phyloP scores from a whole-genome alignment of 2,888 invertebrate species.

The Drosophila phalerata region DNA sequence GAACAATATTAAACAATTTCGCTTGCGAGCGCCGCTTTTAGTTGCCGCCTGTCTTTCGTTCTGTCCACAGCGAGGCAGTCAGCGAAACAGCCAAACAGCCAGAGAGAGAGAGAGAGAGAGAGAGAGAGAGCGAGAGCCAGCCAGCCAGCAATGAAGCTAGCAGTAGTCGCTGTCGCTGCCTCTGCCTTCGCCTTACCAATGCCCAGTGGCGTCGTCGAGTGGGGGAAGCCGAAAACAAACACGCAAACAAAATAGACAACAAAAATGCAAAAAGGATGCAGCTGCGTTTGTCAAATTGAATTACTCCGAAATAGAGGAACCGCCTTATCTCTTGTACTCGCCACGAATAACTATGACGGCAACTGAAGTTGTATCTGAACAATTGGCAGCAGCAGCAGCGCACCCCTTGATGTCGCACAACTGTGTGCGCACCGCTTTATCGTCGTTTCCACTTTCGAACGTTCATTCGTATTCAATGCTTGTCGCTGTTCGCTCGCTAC shows the following conservation, averaged over 20 bases:
- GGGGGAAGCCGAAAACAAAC: constrained; percentile 11
- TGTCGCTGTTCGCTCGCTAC: constrained; percentile 55
- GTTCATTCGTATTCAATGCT: constrained; percentile 68
- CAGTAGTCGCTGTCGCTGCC: constrained; percentile 58
- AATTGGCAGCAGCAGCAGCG: constrained; percentile 26
- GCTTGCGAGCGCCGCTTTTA: constrained; percentile 66
- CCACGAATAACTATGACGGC: constrained; percentile 37
- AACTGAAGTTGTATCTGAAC: constrained; percentile 50
- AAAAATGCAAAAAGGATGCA: constrained; percentile 47
- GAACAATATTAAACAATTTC: constrained; percentile 63
- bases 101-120: too few species aligned
- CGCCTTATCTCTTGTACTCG: constrained; percentile 43
- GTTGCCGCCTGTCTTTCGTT: constrained; percentile 78
- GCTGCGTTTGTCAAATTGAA: constrained; percentile 32
- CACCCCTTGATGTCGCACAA: constrained; percentile 55
- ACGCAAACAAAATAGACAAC: constrained; percentile 7
- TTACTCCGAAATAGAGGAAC: constrained; percentile 40
- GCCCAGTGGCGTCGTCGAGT: constrained; percentile 38
- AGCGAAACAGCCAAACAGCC: constrained; percentile 64
- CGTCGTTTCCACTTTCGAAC: constrained; percentile 62
- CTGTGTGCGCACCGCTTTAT: constrained; percentile 61
- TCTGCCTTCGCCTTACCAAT: constrained; percentile 40
- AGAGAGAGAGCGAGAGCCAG: too few species aligned
- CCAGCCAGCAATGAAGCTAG: constrained; percentile 62
- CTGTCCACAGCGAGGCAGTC: constrained; percentile 75